Base-by-base conservation (phyloP, 2,113 vertebrate species). In the Nesogale talazaci region DNA sequence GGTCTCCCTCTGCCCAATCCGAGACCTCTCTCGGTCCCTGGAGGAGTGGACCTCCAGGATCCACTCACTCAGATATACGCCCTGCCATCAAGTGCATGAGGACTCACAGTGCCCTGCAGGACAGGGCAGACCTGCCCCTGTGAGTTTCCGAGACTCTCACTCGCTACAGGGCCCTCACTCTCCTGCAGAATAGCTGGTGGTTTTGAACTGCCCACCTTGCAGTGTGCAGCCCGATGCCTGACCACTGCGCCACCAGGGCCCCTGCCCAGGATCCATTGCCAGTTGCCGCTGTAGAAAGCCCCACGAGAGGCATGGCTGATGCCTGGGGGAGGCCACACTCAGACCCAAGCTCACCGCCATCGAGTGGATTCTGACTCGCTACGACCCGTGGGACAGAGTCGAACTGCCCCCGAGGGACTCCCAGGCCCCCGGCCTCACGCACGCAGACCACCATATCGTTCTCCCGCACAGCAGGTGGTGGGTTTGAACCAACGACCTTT, bases 1-100 rank as follows among this genome's bases (percentile, higher is more conserved):
- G 46, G 46, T 52, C 46, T 29, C 19, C 40, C 82, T 15, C 29
- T 12, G 74, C 57, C 40, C 59, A 16, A 31, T 9, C 40, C 6
- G 27, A 1, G 1, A 6, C 38, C 31, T 23, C 52, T 31, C 1
- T 0, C 1, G 31, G 34, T 14, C 17, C 56, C 29, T 22, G n/a
- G 36, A 36, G 74, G 46, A 22, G 20, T 11, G 1, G 20, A 38
- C 42, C 69, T 16, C 0, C 0, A 0, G 80, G 22, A 17, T 22
- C 59, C 23, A 61, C 59, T 52, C 59, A 61, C 22, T 19, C 23
- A 61, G 22, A 52, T 52, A 52, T 12, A 52, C 46, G 10, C 46
- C 46, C 46, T 52, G 46, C 46, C 46, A 52, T 52, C 10, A 12
- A 52, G 46, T 52, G 10, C 46, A 52, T 52, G 46, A 9, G 10